A percentile compares a stretch with the other conserved stretches of the same genome.
These are phyloP conservation scores for Palythoa grandis DNA, from an alignment of 92 coral and sea anemone genomes.

Conservation along the genomic window DNA sequence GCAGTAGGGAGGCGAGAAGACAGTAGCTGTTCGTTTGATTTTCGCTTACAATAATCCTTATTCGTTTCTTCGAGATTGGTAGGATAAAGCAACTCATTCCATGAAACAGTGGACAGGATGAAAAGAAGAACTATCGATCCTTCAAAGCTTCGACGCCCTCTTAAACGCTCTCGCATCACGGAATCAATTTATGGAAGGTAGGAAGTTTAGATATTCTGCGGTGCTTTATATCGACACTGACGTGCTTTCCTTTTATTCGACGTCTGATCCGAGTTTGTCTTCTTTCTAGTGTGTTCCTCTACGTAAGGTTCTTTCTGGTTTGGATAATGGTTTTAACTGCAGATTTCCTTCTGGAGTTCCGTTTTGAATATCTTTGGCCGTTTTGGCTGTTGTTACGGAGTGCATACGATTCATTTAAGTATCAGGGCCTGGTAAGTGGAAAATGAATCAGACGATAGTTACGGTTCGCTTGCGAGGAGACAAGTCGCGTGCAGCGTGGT, in stretches of 20 bases:
- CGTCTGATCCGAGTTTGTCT: constrained; percentile 50
- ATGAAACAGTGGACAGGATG: constrained; percentile 71
- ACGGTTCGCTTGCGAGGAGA: constrained; percentile 29
- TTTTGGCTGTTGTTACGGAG: constrained; percentile 98
- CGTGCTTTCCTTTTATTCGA: constrained; percentile 42
- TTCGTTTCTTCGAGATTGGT: constrained; percentile 32
- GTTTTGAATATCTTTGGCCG: constrained; percentile 99
- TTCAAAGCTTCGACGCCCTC: constrained; percentile 95
- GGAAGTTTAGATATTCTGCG: constrained; percentile 44
- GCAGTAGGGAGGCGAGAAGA: constrained; percentile 42
- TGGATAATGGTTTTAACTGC: constrained; percentile 98
- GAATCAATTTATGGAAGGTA: constrained; percentile 99
- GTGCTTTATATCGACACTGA: constrained; percentile 18
- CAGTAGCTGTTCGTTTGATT: constrained; percentile 52
- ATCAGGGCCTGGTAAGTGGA: constrained; percentile 95
- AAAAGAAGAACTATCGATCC: constrained; percentile 98
- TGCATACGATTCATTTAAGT: constrained; percentile 99
- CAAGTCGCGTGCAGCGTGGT: constrained; percentile 30
- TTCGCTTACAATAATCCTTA: constrained; percentile 28
- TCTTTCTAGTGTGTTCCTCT: constrained; percentile 88
- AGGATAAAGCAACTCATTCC: constrained; percentile 44
- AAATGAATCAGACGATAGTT: constrained; percentile 16
- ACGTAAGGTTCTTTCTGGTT: constrained; percentile 95
- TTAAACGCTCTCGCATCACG: constrained; percentile 98
- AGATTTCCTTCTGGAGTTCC: constrained; percentile 98